phyloP scores from a whole-genome alignment of 2,113 vertebrate genomes.

The Todiramphus saurophagus region DNA sequence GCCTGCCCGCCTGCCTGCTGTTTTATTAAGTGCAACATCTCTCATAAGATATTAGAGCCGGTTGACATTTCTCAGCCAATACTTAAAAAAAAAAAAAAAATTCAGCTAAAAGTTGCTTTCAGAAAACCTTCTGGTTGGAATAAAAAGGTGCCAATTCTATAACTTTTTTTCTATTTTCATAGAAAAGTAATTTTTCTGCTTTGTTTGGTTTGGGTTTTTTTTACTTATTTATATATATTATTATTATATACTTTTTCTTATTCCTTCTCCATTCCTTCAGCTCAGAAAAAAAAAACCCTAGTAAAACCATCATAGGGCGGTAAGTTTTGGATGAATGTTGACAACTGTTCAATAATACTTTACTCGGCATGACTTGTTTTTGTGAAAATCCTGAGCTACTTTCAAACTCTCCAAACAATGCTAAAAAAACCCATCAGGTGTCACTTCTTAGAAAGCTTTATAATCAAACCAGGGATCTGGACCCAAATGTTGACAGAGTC shows the following conservation, averaged over 20 bases:
- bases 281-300: background rate
- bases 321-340: background rate
- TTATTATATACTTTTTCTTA: background rate
- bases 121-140: background rate
- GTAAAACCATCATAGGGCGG: background rate
- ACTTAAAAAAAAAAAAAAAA: background rate
- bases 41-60: background rate
- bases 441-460: background rate
- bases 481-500: background rate
- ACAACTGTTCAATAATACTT: background rate
- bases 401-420: background rate
- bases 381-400: background rate
- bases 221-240: too few relatives aligned
- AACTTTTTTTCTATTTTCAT: background rate
- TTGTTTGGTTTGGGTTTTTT: background rate
- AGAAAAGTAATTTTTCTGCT: background rate
- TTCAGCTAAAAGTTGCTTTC: background rate
- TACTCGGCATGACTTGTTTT: background rate
- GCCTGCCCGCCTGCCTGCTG: background rate
- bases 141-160: background rate
- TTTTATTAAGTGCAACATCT: slow-evolving; percentile 31
- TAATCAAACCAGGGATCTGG: background rate
- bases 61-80: background rate
- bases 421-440: background rate
- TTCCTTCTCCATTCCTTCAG: background rate